Evolutionary conservation across 2,113 vertebrate genomes (phyloP).

Genomic region (Myanophis thanlyinensis): DNA sequence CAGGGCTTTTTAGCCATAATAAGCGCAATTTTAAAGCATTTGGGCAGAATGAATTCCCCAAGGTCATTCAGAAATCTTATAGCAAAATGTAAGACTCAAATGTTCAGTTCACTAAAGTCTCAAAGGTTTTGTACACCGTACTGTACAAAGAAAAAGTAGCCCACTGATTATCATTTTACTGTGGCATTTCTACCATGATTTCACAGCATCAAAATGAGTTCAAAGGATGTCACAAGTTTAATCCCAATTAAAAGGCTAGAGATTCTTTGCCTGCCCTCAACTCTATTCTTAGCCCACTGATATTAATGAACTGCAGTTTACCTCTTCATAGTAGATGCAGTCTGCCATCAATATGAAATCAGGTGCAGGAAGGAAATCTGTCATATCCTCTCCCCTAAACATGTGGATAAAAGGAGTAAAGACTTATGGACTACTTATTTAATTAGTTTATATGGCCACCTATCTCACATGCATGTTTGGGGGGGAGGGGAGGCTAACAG

Average conservation of each 20-base stretch:
- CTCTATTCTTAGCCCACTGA: background rate
- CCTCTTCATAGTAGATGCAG: conserved; percentile 99
- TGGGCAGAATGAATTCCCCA: background rate
- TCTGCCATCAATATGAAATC: conserved; percentile 95
- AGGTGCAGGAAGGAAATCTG: conserved; percentile 77
- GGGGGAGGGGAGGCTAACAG: background rate
- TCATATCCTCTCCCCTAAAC: conserved; percentile 87
- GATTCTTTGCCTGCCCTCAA: background rate
- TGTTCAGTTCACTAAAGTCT: background rate
- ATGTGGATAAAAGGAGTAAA: background rate
- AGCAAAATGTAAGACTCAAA: background rate
- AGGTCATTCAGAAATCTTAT: background rate
- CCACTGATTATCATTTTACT: background rate
- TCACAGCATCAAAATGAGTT: background rate
- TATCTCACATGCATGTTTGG: background rate
- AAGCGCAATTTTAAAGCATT: background rate
- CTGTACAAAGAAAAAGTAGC: background rate
- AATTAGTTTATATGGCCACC: background rate
- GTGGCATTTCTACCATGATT: background rate
- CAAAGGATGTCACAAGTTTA: background rate
- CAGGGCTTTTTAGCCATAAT: background rate
- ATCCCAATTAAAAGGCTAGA: background rate
- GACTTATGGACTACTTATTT: background rate
- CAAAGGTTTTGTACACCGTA: background rate
- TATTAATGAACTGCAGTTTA: conserved; percentile 49